phyloP scores from a whole-genome alignment of 1,140 invertebrate genomes.

The Amphibalanus amphitrite region DNA sequence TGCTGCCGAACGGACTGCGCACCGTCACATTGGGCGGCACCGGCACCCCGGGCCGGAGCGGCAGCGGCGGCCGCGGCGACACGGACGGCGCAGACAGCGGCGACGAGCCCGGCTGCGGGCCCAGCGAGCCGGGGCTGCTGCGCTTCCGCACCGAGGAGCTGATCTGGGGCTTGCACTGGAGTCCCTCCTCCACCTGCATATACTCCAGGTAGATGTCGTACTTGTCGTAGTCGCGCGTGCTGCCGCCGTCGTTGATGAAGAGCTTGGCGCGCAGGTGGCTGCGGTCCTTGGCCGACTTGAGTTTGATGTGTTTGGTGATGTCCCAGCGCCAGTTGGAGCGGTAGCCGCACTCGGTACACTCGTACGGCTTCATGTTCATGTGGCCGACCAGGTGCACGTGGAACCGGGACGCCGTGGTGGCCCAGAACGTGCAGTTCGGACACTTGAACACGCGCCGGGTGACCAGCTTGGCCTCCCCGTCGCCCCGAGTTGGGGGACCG shows the following conservation, averaged over 20 bases:
- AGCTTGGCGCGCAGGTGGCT: constrained; percentile 56
- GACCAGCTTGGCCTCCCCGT: constrained; percentile 11
- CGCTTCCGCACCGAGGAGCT: not conserved
- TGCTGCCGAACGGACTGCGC: no score
- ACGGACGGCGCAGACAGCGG: no score
- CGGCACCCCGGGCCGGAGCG: not conserved
- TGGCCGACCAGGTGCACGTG: constrained; percentile 84
- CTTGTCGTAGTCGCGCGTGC: constrained; percentile 74
- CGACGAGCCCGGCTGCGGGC: no score
- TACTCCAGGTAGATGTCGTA: constrained; percentile 71
- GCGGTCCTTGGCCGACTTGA: constrained; percentile 64
- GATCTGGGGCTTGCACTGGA: not conserved
- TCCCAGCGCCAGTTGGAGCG: constrained; percentile 64
- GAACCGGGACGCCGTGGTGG: constrained; percentile 68
- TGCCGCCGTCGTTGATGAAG: constrained; percentile 77
- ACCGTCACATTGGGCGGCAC: not conserved
- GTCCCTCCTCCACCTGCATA: constrained; percentile 32
- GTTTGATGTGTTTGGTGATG: constrained; percentile 84
- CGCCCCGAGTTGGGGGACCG: constrained; percentile 7
- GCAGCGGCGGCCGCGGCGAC: no score
- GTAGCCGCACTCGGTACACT: constrained; percentile 82
- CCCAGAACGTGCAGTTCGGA: constrained; percentile 76
- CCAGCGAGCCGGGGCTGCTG: no score
- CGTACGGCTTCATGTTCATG: constrained; percentile 80
- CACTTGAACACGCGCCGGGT: constrained; percentile 52